These are phyloP conservation scores for Phaetusa simplex DNA, from an alignment of 2,113 vertebrate species.

Conservation along the genomic window DNA sequence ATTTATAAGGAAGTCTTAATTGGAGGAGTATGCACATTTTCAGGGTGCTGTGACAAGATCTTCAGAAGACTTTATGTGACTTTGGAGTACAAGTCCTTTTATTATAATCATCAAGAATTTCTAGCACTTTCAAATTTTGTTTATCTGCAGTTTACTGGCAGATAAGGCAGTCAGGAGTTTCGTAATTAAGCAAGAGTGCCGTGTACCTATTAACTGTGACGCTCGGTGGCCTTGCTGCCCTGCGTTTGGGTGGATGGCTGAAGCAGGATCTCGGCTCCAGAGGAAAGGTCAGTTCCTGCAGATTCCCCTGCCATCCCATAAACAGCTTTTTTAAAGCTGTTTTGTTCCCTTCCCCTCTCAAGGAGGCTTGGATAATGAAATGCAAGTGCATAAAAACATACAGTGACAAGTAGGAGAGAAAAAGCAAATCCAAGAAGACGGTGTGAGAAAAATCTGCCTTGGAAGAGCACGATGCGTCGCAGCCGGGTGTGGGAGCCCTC, in stretches of 20 bases:
- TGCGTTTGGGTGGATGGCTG: too few species aligned
- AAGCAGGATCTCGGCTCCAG: not conserved
- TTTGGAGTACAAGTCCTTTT: not conserved
- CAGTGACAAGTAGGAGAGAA: not conserved
- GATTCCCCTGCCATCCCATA: not conserved
- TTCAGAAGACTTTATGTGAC: not conserved
- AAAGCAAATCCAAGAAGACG: not conserved
- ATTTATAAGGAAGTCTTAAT: not conserved
- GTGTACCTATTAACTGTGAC: fast-evolving
- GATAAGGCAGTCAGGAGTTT: not conserved
- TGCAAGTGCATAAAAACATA: not conserved
- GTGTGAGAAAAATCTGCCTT: not conserved
- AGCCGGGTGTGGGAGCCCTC: not conserved
- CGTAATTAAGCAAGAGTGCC: not conserved
- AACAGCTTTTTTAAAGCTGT: not conserved
- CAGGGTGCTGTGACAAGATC: not conserved
- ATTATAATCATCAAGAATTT: not conserved
- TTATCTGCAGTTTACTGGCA: not conserved
- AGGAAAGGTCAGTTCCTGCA: not conserved
- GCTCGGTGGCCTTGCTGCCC: not conserved
- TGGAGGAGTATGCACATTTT: not conserved
- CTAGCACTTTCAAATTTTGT: not conserved
- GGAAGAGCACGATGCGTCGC: not conserved
- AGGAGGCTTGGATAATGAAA: not conserved
- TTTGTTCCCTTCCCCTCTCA: not conserved